Conservation (phyloP, 2,888 invertebrate species). For the Noctuana brunneofusca region DNA sequence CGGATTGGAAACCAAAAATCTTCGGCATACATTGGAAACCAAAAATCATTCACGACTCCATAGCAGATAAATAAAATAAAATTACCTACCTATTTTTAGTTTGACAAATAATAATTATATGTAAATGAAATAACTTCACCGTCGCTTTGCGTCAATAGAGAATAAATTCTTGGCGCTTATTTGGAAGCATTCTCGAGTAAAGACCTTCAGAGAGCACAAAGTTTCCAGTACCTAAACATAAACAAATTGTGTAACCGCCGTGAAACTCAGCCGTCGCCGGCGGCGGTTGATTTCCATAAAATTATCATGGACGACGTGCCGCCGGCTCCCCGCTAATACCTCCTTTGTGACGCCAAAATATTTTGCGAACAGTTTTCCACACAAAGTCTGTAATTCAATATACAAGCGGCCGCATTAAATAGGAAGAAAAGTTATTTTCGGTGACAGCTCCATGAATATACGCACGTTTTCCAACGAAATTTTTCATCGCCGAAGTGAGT, state of each 20-base stretch:
- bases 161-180: slow-evolving; percentile 22
- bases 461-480: slow-evolving; percentile 28
- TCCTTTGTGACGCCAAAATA: slow-evolving; percentile 79
- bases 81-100: background rate
- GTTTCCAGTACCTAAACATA: slow-evolving; percentile 47
- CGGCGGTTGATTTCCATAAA: slow-evolving; percentile 68
- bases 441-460: slow-evolving; percentile 29
- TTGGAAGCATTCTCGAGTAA: slow-evolving; percentile 16
- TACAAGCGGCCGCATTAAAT: slow-evolving; percentile 49
- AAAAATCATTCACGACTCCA: no score
- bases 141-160: slow-evolving; percentile 20
- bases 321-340: slow-evolving; percentile 58
- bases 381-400: slow-evolving; percentile 80
- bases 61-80: background rate
- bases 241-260: slow-evolving; percentile 64
- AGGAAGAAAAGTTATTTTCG: slow-evolving; percentile 48
- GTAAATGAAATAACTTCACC: slow-evolving; percentile 15
- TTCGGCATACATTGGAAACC: no score
- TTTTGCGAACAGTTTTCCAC: slow-evolving; percentile 80
- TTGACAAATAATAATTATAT: slow-evolving; percentile 24
- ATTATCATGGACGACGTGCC: slow-evolving; percentile 47
- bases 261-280: slow-evolving; percentile 43
- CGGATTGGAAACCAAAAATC: no score
- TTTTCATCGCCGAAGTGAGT: slow-evolving; percentile 29
- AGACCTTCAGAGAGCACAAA: slow-evolving; percentile 30